Conservation (phyloP, 1,140 invertebrate genomes). For the Drosophila mayri region DNA sequence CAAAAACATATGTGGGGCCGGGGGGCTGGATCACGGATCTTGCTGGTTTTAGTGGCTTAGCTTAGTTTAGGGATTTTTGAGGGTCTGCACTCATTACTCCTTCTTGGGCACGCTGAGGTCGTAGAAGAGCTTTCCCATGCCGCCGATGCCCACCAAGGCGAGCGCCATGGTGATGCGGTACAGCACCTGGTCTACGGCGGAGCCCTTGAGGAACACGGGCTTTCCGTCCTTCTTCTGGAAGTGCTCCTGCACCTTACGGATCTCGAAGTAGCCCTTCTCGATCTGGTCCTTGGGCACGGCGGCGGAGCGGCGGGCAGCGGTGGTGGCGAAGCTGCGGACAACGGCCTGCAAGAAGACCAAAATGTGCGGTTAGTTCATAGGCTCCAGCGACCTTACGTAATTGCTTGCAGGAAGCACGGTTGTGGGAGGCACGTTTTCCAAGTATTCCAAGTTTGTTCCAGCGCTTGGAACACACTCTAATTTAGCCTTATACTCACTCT, state of each 20-base stretch:
- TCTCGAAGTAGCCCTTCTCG: conserved; percentile 79
- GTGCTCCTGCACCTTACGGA: conserved; percentile 85
- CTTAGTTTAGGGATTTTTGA: conserved; percentile 44
- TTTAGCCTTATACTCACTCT: conserved; percentile 64
- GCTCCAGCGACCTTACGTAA: conserved; percentile 75
- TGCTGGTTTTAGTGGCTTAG: conserved; percentile 50
- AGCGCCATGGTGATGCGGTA: conserved; percentile 86
- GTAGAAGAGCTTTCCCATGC: conserved; percentile 81
- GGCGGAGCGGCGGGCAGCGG: conserved; percentile 55
- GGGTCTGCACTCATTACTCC: conserved; percentile 31
- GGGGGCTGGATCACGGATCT: conserved; percentile 46
- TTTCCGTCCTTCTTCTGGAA: conserved; percentile 86
- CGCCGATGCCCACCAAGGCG: conserved; percentile 84
- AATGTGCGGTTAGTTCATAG: conserved; percentile 65
- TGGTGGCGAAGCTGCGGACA: conserved; percentile 75
- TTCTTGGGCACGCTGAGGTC: conserved; percentile 79
- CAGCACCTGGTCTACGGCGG: conserved; percentile 86
- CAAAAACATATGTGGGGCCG: conserved; percentile 41
- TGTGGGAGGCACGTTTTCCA: not conserved
- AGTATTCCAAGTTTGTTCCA: conserved; percentile 3
- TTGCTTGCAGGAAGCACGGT: conserved; percentile 6
- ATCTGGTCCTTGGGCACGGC: conserved; percentile 68
- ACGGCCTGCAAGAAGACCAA: conserved; percentile 62
- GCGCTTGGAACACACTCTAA: not conserved
- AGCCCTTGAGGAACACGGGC: conserved; percentile 88